Evolutionary conservation across 2,888 invertebrate species (phyloP).

Genomic region (Mythimna impura): DNA sequence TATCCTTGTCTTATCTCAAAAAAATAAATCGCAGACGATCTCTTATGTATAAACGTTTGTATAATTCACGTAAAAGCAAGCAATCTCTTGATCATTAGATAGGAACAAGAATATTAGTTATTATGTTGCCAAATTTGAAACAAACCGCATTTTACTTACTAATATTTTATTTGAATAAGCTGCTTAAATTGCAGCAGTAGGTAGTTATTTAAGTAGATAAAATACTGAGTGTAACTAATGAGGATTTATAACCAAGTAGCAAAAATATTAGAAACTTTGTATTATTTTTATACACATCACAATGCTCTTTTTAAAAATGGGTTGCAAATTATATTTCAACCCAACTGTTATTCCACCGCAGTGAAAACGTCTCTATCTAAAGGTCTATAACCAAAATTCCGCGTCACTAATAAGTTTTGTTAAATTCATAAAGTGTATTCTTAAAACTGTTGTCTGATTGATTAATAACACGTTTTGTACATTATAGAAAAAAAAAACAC

Average conservation of each 20-base stretch:
- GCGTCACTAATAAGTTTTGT: no score
- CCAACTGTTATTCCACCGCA: no score
- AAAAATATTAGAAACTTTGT: not conserved
- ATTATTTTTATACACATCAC: not conserved
- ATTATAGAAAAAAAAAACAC: no score
- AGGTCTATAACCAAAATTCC: no score
- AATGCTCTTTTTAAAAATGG: not conserved
- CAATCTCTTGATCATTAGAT: slow-evolving; percentile 2
- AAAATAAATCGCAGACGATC: slow-evolving; percentile 6
- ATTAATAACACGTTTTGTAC: no score
- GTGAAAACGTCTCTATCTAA: no score
- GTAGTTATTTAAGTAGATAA: slow-evolving; percentile 2
- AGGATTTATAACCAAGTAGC: slow-evolving; percentile 11
- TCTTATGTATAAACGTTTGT: slow-evolving; percentile 5
- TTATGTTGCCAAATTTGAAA: slow-evolving; percentile 1
- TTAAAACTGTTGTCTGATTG: no score
- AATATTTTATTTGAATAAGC: slow-evolving; percentile 37
- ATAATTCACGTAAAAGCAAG: slow-evolving; percentile 17
- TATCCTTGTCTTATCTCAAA: slow-evolving; percentile 3
- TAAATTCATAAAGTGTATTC: no score
- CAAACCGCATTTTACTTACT: slow-evolving; percentile 12
- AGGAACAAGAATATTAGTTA: not conserved
- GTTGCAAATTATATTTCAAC: not conserved
- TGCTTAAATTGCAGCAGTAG: slow-evolving; percentile 16
- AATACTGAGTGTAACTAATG: slow-evolving; percentile 5